Percentiles rank a stretch among this genome's conserved stretches.
Evolutionary conservation across 2,797 vertebrate species (phyloP).

Genomic region (Neomorphus geoffroyi): DNA sequence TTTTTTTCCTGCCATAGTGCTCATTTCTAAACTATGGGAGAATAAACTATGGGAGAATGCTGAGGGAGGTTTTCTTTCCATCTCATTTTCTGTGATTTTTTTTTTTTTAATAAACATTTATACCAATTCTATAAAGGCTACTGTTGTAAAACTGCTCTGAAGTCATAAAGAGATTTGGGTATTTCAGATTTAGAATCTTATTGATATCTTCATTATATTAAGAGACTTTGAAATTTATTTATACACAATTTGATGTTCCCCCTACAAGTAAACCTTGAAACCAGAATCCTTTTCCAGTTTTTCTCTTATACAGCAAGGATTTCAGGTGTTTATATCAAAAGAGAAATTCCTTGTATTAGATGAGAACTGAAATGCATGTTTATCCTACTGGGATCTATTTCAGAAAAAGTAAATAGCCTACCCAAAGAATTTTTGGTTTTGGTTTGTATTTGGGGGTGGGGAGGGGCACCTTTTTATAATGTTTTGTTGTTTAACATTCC

Average conservation of each 20-base stretch:
- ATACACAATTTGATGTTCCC: not conserved
- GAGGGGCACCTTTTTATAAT: not conserved
- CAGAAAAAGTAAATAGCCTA: not conserved
- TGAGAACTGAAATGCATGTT: not conserved
- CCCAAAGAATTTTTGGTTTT: not conserved
- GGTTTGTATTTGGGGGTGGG: not conserved
- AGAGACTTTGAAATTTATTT: not conserved
- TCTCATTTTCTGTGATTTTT: not conserved
- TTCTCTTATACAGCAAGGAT: not conserved
- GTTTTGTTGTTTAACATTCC: not conserved
- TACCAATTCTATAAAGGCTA: not conserved
- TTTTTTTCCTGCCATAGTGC: not conserved
- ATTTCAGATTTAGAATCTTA: slow-evolving; percentile 15
- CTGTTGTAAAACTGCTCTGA: not conserved
- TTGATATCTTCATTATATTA: not conserved
- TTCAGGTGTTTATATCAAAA: not conserved
- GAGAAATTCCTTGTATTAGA: not conserved
- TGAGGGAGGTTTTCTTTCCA: not conserved
- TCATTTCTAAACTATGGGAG: not conserved
- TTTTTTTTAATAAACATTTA: not conserved
- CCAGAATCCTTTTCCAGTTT: not conserved
- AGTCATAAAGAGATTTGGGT: not conserved
- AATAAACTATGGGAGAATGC: not conserved
- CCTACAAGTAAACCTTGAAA: not conserved
- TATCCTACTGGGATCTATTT: not conserved